Conservation (phyloP, 2,888 invertebrate species). For the Pharmacophagus antenor region DNA sequence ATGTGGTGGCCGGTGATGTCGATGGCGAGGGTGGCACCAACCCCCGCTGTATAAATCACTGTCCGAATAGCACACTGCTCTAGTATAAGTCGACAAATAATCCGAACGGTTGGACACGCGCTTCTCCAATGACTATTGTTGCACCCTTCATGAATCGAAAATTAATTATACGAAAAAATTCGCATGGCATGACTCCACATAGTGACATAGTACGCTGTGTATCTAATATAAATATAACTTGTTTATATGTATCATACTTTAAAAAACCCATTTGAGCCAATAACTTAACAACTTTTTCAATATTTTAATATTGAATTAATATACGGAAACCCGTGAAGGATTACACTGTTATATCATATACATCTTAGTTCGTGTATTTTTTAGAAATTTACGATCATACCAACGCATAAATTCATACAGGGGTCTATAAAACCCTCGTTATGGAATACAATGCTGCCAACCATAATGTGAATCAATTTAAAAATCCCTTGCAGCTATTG, state of each 20-base stretch:
- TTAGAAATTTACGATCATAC: background rate
- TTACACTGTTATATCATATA: background rate
- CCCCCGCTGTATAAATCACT: slow-evolving; percentile 80
- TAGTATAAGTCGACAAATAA: slow-evolving; percentile 61
- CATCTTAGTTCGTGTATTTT: background rate
- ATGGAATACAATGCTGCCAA: background rate
- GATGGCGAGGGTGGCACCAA: slow-evolving; percentile 67
- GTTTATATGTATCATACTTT: no score
- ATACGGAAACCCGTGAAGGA: background rate
- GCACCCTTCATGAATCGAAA: slow-evolving; percentile 51
- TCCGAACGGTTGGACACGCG: slow-evolving; percentile 52
- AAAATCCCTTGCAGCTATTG: slow-evolving; percentile 25
- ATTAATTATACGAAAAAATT: slow-evolving; percentile 60
- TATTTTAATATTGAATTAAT: no score
- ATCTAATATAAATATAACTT: slow-evolving; percentile 1
- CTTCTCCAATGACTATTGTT: slow-evolving; percentile 55
- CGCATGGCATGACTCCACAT: slow-evolving; percentile 50
- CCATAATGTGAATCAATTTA: background rate
- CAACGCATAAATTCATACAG: background rate
- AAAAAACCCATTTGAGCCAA: no score
- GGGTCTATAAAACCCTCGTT: background rate
- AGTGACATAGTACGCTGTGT: background rate
- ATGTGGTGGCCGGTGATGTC: slow-evolving; percentile 55
- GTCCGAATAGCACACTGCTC: slow-evolving; percentile 72
- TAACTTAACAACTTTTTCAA: no score